Conservation (phyloP, 2,797 vertebrate species). For the Dallia pectoralis region DNA sequence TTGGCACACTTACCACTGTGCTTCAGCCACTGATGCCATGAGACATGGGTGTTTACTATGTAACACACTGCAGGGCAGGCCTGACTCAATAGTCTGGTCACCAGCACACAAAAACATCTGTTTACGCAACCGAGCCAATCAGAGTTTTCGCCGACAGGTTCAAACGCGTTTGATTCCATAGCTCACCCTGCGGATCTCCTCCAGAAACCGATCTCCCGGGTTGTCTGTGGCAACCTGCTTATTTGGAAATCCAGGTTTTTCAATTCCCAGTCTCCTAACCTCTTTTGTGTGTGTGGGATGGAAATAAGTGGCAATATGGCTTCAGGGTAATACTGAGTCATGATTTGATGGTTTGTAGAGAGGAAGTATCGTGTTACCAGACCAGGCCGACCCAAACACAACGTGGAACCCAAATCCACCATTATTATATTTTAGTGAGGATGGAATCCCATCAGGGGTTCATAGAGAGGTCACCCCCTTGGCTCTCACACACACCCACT, state of each 20-base stretch:
- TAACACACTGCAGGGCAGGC: neutral
- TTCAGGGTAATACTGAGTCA: conserved; percentile 11
- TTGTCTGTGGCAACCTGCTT: neutral
- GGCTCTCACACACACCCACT: neutral
- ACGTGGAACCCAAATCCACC: neutral
- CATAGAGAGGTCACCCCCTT: neutral
- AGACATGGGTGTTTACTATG: neutral
- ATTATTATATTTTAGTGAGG: neutral
- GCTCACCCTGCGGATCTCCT: too few species aligned
- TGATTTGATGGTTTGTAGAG: conserved; percentile 8
- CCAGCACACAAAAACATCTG: neutral
- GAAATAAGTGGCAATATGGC: conserved; percentile 4
- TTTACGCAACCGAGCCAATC: neutral
- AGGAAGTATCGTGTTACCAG: conserved; percentile 12
- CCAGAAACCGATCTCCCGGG: neutral
- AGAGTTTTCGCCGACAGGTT: neutral
- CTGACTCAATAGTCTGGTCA: neutral
- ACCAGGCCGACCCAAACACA: conserved; percentile 5
- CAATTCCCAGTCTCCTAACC: neutral
- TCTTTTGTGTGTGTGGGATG: neutral
- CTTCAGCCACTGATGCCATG: neutral
- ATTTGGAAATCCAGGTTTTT: conserved; percentile 10
- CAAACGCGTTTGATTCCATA: neutral
- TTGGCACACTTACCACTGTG: neutral
- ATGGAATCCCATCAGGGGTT: neutral